These are phyloP conservation scores for Magallana gigas DNA, from an alignment of 1,140 invertebrate species.

Conservation along the genomic window DNA sequence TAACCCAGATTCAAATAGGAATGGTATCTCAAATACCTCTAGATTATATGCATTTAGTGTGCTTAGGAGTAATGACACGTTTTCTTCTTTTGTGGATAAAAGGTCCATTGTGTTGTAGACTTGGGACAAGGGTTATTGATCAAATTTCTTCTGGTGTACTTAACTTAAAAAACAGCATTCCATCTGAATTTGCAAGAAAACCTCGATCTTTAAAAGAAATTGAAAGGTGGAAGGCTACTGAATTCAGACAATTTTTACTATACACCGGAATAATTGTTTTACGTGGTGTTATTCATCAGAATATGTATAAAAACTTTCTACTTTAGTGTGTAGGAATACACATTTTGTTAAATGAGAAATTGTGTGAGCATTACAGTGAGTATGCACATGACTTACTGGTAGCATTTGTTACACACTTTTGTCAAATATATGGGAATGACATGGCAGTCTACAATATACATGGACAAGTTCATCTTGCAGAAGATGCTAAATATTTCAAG, in stretches of 20 bases:
- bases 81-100: conserved; percentile 70
- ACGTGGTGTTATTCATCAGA: conserved; percentile 60
- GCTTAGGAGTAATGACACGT: conserved; percentile 76
- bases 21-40: conserved; percentile 68
- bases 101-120: conserved; percentile 48
- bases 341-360: too few species aligned
- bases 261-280: conserved; percentile 74
- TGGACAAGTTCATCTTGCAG: too few species aligned
- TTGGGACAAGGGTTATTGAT: conserved; percentile 24
- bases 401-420: too few species aligned
- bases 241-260: conserved; percentile 79
- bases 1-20: conserved; percentile 65
- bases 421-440: too few species aligned
- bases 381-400: too few species aligned
- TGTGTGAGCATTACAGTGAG: too few species aligned
- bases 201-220: conserved; percentile 74
- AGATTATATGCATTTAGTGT: conserved; percentile 79
- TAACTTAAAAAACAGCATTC: conserved; percentile 55
- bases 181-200: conserved; percentile 78
- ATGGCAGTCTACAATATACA: too few species aligned
- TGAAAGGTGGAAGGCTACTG: conserved; percentile 79
- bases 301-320: too few species aligned
- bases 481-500: too few species aligned
- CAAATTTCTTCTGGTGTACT: conserved; percentile 55
- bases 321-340: too few species aligned